phyloP scores from a whole-genome alignment of 2,797 vertebrate species.

The Lacerta agilis region DNA sequence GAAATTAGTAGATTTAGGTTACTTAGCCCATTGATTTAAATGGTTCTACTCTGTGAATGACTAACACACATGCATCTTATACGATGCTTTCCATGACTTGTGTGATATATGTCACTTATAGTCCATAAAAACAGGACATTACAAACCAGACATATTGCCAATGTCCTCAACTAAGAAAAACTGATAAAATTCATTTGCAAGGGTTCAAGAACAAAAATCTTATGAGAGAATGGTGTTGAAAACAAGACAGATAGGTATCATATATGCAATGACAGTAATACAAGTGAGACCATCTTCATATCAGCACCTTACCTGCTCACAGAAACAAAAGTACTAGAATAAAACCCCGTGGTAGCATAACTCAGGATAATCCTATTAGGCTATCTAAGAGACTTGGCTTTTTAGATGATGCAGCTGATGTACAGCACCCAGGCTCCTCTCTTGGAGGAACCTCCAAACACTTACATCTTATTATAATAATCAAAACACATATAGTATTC shows the following conservation, averaged over 20 bases:
- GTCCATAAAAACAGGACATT: background rate
- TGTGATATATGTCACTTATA: no score
- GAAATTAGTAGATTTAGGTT: no score
- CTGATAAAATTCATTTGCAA: background rate
- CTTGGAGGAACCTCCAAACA: background rate
- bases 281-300: background rate
- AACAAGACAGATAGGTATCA: background rate
- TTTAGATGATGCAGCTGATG: background rate
- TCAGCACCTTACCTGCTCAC: background rate
- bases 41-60: background rate
- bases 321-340: background rate
- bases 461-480: constrained; percentile 7
- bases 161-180: background rate
- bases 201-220: no score
- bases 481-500: constrained; percentile 2
- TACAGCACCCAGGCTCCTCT: background rate
- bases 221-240: no score
- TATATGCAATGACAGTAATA: background rate
- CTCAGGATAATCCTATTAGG: background rate
- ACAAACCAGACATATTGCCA: background rate
- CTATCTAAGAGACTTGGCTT: background rate
- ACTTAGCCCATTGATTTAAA: no score
- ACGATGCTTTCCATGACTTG: no score
- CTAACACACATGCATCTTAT: background rate
- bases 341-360: background rate